phyloP scores from a whole-genome alignment of 2,113 vertebrate species.

The Sander lucioperca region DNA sequence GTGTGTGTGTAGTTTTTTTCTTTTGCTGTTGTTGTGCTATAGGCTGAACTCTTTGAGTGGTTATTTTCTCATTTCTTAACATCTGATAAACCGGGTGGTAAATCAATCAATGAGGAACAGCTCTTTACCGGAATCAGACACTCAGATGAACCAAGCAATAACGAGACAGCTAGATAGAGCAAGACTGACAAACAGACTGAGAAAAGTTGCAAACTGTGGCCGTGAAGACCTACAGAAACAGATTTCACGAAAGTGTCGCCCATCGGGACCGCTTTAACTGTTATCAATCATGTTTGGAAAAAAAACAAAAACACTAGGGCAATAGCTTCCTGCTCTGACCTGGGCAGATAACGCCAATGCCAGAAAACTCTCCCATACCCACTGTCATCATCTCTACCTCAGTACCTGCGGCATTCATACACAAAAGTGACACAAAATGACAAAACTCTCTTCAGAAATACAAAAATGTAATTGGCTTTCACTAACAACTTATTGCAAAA shows the following conservation, averaged over 20 bases:
- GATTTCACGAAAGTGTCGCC: constrained; percentile 1
- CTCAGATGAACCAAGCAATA: constrained; percentile 36
- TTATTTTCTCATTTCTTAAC: constrained; percentile 42
- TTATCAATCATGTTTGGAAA: constrained; percentile 55
- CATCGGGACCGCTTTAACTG: constrained; percentile 21
- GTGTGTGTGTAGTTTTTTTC: neutral
- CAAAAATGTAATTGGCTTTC: constrained; percentile 44
- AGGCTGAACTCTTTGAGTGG: neutral
- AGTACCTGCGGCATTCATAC: constrained; percentile 11
- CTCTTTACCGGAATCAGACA: constrained; percentile 25
- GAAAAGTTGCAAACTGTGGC: constrained; percentile 11
- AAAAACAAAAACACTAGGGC: constrained; percentile 3
- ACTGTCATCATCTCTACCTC: constrained; percentile 43
- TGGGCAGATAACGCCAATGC: constrained; percentile 42
- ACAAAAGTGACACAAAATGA: constrained; percentile 34
- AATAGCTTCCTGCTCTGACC: constrained; percentile 53
- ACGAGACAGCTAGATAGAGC: neutral
- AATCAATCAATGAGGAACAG: constrained; percentile 53
- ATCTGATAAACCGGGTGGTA: constrained; percentile 38
- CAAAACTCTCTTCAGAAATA: constrained; percentile 36
- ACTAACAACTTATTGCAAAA: constrained; percentile 50
- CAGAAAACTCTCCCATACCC: constrained; percentile 40
- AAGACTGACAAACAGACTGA: constrained; percentile 3
- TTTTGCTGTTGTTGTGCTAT: neutral
- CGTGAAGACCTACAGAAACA: constrained; percentile 10